Percentiles rank a stretch among this genome's conserved stretches.
Conservation (phyloP, 2,888 invertebrate species). For the Phytoseiulus persimilis region DNA sequence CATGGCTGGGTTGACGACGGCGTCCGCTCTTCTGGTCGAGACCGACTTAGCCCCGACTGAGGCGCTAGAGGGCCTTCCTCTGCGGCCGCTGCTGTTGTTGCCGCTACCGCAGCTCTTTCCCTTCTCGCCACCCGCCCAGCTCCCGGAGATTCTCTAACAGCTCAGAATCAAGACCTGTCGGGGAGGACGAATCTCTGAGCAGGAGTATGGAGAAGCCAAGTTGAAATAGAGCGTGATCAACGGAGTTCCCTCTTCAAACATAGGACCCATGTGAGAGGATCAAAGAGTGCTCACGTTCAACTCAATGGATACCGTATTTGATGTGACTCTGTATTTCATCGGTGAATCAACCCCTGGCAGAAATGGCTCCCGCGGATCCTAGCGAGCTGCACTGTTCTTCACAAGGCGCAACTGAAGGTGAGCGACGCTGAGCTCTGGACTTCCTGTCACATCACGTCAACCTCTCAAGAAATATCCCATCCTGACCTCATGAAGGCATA, state of each 20-base stretch:
- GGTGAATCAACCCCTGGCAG: neutral
- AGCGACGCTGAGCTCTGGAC: neutral
- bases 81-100: neutral
- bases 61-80: neutral
- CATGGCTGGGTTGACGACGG: neutral
- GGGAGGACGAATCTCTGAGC: neutral
- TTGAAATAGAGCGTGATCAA: neutral
- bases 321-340: neutral
- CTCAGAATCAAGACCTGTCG: neutral
- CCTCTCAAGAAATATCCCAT: too few species aligned
- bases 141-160: neutral
- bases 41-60: neutral
- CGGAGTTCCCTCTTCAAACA: neutral
- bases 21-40: neutral
- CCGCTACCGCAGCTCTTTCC: neutral
- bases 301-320: neutral
- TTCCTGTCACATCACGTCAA: too few species aligned
- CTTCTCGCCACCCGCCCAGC: neutral
- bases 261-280: neutral
- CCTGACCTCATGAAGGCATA: too few species aligned
- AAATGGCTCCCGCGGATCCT: neutral
- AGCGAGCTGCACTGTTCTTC: neutral
- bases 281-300: neutral
- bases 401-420: neutral
- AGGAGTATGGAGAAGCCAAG: neutral